Evolutionary conservation across 2,888 invertebrate species (phyloP), one percentile per base, ranked within the genome.

Genomic region (Hymenopus coronatus): DNA sequence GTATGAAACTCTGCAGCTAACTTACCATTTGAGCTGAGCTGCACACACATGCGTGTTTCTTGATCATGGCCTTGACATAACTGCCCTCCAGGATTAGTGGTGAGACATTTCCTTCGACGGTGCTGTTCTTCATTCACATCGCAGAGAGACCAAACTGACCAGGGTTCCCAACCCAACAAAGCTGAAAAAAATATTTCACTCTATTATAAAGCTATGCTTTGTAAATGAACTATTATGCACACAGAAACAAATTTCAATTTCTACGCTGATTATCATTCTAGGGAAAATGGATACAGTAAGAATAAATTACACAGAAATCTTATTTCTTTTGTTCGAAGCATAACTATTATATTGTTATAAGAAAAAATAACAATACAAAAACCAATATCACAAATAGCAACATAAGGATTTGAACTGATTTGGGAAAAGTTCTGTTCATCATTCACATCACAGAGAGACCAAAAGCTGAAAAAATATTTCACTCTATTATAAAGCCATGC

Each of bases 91-190:
- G 94, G 94, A 90, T 94, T 94, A 27, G 93, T 93, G 6, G 94
- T 93, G 0, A 94, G 92, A 91, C 97, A 98, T 89, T 94, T 94
- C 40, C 97, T 94, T 89, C 95, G 95, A 0, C 97, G 94, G 89
- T 96, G 94, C 84, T 97, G 96, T 91, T 96, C 96, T 28, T 95
- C 95, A 89, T 95, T 94, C 27, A 93, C 94, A 90, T 96, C 95
- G 91, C 96, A 96, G 20, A 94, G 92, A 0, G 96, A 95, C 95
- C 97, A 98, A 8, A 94, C 93, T 0, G 96, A 95, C 97, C 97
- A 98, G 28, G 94, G 93, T 87, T 96, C 96, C 97, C 97, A 97
- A 14, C 96, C 96, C 3, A 95, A 94, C 92, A 96, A 94, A 82
- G 96, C 96, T 93, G 92, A 90, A 91, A 93, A 82, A 89, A 40